Conservation (phyloP, 2,888 invertebrate genomes). For the Matsumyia berberina region DNA sequence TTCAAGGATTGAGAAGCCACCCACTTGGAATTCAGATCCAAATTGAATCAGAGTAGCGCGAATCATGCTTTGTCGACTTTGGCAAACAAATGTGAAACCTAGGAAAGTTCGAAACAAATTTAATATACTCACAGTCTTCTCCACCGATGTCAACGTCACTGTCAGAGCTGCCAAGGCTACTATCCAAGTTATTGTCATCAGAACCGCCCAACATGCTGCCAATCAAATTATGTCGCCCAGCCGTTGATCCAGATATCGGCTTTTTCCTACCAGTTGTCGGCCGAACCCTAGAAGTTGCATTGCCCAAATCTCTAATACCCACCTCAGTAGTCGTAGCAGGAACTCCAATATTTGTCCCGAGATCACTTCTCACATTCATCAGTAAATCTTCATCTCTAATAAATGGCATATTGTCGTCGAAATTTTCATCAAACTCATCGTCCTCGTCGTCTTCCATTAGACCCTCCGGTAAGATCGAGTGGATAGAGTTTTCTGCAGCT, state of each 20-base stretch:
- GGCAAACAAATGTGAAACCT: too few species aligned
- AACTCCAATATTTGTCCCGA: slow-evolving; percentile 4
- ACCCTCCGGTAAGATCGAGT: slow-evolving; percentile 82
- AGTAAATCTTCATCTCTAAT: slow-evolving; percentile 81
- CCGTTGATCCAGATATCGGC: slow-evolving; percentile 71
- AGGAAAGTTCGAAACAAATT: neutral
- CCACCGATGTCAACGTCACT: slow-evolving; percentile 82
- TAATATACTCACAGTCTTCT: slow-evolving; percentile 67
- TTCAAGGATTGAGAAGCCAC: too few species aligned
- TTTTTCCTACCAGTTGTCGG: slow-evolving; percentile 83
- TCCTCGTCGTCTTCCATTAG: slow-evolving; percentile 83
- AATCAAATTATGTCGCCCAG: slow-evolving; percentile 74
- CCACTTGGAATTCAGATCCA: too few species aligned
- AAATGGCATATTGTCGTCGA: slow-evolving; percentile 81
- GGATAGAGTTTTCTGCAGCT: slow-evolving; percentile 82
- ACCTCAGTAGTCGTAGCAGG: slow-evolving; percentile 28
- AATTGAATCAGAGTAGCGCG: too few species aligned
- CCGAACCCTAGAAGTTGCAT: slow-evolving; percentile 80
- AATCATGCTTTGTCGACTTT: too few species aligned
- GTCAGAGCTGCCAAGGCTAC: slow-evolving; percentile 83
- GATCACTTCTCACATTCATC: slow-evolving; percentile 60
- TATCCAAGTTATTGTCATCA: slow-evolving; percentile 81
- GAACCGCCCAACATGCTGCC: slow-evolving; percentile 76
- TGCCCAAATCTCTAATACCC: slow-evolving; percentile 67
- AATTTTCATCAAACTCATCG: slow-evolving; percentile 78